Evolutionary conservation across 2,797 vertebrate genomes (phyloP).

Genomic region (Lophius americanus): DNA sequence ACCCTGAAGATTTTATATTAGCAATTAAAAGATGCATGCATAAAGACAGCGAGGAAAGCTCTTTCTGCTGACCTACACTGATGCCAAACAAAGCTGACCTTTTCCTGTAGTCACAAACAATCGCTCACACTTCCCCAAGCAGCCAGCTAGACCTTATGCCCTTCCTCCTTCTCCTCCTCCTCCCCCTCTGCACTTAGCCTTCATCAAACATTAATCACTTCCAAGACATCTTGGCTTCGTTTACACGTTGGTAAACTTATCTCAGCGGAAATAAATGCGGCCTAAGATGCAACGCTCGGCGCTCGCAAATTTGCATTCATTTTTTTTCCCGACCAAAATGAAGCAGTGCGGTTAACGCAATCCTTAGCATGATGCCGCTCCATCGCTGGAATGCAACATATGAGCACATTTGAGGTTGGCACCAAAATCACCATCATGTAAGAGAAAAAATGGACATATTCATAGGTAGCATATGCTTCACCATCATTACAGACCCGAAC

Average conservation of each 20-base stretch:
- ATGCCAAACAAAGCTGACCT: slow-evolving; percentile 66
- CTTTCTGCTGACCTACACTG: slow-evolving; percentile 36
- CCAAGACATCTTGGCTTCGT: slow-evolving; percentile 50
- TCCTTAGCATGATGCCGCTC: slow-evolving; percentile 55
- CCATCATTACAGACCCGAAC: too few relatives aligned
- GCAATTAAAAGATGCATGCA: background rate
- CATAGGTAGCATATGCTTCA: too few relatives aligned
- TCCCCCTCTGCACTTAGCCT: slow-evolving; percentile 63
- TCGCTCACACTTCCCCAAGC: slow-evolving; percentile 53
- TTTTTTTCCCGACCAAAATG: slow-evolving; percentile 39
- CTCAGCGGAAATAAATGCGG: slow-evolving; percentile 53
- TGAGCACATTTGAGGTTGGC: slow-evolving; percentile 34
- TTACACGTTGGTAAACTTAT: slow-evolving; percentile 53
- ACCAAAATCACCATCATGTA: too few relatives aligned
- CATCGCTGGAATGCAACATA: slow-evolving; percentile 24
- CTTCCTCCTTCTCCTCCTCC: slow-evolving; percentile 20
- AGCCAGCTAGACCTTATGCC: slow-evolving; percentile 43
- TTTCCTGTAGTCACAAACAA: slow-evolving; percentile 54
- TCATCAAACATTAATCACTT: slow-evolving; percentile 72
- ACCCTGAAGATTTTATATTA: slow-evolving; percentile 31
- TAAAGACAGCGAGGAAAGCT: slow-evolving; percentile 21
- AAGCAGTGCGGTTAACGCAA: slow-evolving; percentile 53
- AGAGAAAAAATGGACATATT: too few relatives aligned
- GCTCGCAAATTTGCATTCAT: slow-evolving; percentile 47
- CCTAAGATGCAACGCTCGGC: slow-evolving; percentile 51